phyloP scores from a whole-genome alignment of 2,888 invertebrate species.

The Sarcophaga variegata region DNA sequence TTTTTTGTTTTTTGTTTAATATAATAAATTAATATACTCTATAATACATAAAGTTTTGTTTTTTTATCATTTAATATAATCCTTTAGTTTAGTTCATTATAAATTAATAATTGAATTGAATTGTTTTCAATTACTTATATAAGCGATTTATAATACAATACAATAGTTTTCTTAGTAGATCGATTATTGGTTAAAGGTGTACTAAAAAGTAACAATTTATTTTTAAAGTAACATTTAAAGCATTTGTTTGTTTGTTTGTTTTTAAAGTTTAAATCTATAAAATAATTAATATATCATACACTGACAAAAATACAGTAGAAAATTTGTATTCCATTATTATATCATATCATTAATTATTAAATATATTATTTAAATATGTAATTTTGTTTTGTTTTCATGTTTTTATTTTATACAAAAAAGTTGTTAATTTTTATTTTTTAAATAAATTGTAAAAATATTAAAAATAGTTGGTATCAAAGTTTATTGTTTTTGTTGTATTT shows the following conservation, averaged over 20 bases:
- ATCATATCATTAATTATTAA: slow-evolving; percentile 4
- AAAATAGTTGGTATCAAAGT: slow-evolving; percentile 37
- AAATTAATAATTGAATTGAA: not conserved
- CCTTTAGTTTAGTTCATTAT: not conserved
- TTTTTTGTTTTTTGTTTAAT: not conserved
- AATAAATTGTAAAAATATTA: slow-evolving; percentile 29
- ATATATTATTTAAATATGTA: slow-evolving; percentile 1
- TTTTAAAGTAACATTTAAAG: slow-evolving; percentile 57
- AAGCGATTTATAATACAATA: not conserved
- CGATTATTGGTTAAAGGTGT: not conserved
- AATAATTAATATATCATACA: slow-evolving; percentile 42
- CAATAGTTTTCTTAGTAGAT: not conserved
- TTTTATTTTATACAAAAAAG: slow-evolving; percentile 11
- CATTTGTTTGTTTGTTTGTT: slow-evolving; percentile 36
- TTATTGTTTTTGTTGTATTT: slow-evolving; percentile 16
- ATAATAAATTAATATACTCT: slow-evolving; percentile 39
- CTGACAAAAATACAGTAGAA: slow-evolving; percentile 64
- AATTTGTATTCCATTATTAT: slow-evolving; percentile 17
- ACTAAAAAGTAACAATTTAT: slow-evolving; percentile 1
- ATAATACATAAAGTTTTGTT: slow-evolving; percentile 41
- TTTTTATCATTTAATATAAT: not conserved
- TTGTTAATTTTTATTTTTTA: slow-evolving; percentile 10
- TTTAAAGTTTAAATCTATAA: slow-evolving; percentile 16
- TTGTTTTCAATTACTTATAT: not conserved
- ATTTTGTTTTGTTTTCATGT: not conserved